A percentile compares a stretch with the other conserved stretches of the same genome.
phyloP scores from a whole-genome alignment of 2,797 vertebrate species.

The Sandelia bainsii region DNA sequence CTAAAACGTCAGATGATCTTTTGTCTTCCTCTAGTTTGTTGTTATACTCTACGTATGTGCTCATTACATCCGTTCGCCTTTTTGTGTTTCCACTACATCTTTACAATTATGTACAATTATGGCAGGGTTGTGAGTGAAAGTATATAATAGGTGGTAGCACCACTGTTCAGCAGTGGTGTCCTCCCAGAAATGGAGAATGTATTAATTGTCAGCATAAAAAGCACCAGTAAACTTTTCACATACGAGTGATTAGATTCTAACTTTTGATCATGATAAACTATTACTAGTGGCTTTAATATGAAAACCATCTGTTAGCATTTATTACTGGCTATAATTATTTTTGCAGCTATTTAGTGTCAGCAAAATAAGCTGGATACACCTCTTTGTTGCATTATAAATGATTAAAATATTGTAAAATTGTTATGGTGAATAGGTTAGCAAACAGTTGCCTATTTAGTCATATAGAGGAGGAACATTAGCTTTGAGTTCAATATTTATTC shows the following conservation, averaged over 20 bases:
- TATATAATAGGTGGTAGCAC: not conserved
- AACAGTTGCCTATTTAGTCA: not conserved
- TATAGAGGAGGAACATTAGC: not conserved
- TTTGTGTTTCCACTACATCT: not conserved
- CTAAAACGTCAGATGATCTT: too few species aligned
- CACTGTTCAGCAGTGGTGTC: not conserved
- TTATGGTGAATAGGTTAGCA: not conserved
- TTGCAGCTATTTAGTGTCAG: not conserved
- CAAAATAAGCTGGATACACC: conserved; percentile 1
- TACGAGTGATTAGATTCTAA: too few species aligned
- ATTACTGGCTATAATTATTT: not conserved
- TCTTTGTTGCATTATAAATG: not conserved
- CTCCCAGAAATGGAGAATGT: not conserved
- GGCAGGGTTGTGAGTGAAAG: conserved; percentile 3
- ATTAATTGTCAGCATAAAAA: too few species aligned
- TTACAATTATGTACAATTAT: not conserved
- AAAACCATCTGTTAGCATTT: not conserved
- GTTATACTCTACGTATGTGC: too few species aligned
- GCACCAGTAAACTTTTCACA: too few species aligned
- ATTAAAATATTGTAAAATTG: not conserved
- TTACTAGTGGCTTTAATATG: not conserved
- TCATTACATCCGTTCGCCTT: conserved; percentile 10
- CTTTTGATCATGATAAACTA: not conserved
- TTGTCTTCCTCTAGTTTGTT: too few species aligned
- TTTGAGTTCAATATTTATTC: not conserved